phyloP scores from a whole-genome alignment of 2,113 vertebrate genomes.

The Ptychochromis oligacanthus region DNA sequence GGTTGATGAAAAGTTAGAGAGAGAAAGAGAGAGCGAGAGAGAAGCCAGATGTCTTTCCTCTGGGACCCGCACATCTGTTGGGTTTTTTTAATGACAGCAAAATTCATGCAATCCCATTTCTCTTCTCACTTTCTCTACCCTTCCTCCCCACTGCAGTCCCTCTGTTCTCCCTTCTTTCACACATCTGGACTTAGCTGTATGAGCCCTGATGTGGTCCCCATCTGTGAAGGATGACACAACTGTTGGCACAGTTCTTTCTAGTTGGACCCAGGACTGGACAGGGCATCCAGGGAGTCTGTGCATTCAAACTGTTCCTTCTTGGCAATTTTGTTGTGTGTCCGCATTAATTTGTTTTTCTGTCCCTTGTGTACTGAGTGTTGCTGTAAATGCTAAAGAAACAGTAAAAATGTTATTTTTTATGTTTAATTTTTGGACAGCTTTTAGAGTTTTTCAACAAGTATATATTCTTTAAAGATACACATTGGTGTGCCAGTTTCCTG shows the following conservation, averaged over 20 bases:
- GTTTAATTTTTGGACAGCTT: neutral
- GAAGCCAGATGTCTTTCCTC: slow-evolving; percentile 88
- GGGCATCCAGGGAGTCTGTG: slow-evolving; percentile 22
- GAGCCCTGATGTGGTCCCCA: slow-evolving; percentile 75
- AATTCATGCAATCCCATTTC: slow-evolving; percentile 85
- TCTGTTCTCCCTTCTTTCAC: slow-evolving; percentile 76
- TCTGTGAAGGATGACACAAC: slow-evolving; percentile 73
- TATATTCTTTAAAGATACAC: neutral
- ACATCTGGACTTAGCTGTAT: slow-evolving; percentile 78
- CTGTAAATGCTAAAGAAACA: neutral
- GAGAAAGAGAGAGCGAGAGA: slow-evolving; percentile 7
- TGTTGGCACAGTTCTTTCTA: slow-evolving; percentile 34
- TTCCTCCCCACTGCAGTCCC: slow-evolving; percentile 52
- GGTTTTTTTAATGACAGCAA: slow-evolving; percentile 87
- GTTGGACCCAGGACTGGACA: slow-evolving; percentile 23
- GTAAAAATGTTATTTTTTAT: neutral
- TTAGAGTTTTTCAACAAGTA: neutral
- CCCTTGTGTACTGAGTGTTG: neutral
- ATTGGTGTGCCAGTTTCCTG: neutral
- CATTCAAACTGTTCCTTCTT: neutral
- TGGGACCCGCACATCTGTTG: slow-evolving; percentile 93
- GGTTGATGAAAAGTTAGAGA: slow-evolving; percentile 52
- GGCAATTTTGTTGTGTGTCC: slow-evolving; percentile 13
- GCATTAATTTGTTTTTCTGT: neutral
- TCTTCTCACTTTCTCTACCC: slow-evolving; percentile 55